A percentile compares a stretch with the other conserved stretches of the same genome.
Evolutionary conservation across 2,888 invertebrate species (phyloP).

Genomic region (Melipona bicolor): DNA sequence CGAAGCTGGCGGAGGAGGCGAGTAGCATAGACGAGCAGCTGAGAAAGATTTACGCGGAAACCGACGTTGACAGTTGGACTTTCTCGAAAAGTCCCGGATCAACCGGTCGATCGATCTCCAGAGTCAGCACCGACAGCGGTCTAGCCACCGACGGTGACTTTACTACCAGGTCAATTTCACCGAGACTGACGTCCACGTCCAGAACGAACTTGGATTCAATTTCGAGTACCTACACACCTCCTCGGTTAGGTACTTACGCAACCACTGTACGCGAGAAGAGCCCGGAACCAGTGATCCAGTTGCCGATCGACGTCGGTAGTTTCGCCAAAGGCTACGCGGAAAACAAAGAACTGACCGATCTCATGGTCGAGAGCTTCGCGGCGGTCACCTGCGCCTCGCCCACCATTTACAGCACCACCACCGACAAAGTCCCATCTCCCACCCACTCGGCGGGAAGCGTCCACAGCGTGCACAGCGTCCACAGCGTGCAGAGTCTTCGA

Average conservation of each 20-base stretch:
- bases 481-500: conserved; percentile 82
- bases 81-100: conserved; percentile 88
- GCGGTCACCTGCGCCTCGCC: conserved; percentile 85
- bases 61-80: conserved; percentile 88
- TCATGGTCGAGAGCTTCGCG: conserved; percentile 85
- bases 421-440: conserved; percentile 87
- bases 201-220: conserved; percentile 80
- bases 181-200: conserved; percentile 79
- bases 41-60: conserved; percentile 88
- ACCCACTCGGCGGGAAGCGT: conserved; percentile 86
- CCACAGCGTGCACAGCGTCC: conserved; percentile 78
- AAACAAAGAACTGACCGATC: conserved; percentile 84
- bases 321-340: conserved; percentile 86
- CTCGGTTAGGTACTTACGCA: conserved; percentile 87
- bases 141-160: conserved; percentile 87
- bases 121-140: conserved; percentile 86
- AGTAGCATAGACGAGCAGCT: conserved; percentile 89
- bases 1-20: conserved; percentile 87
- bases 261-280: conserved; percentile 87
- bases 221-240: conserved; percentile 78
- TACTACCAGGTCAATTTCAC: conserved; percentile 81
- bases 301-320: conserved; percentile 87
- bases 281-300: conserved; percentile 80
- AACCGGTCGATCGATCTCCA: conserved; percentile 81
- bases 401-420: conserved; percentile 85